Conservation (phyloP, 2,113 vertebrate species). For the Orthonyx spaldingii region DNA sequence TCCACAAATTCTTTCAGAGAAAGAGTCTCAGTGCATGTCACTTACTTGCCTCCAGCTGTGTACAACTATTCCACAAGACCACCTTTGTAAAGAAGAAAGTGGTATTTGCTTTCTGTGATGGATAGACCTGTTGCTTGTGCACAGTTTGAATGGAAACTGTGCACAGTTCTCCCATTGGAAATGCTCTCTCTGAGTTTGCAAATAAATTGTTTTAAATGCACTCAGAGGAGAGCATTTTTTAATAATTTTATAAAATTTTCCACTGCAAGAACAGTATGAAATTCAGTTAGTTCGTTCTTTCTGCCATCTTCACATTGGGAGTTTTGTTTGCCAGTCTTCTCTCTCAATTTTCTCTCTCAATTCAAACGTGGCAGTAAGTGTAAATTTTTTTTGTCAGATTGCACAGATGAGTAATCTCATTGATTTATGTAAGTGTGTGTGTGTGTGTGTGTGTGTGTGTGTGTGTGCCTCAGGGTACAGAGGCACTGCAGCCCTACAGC, state of each 20-base stretch:
- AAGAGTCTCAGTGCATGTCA: background rate
- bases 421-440: background rate
- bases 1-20: background rate
- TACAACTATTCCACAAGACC: background rate
- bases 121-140: background rate
- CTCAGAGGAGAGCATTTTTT: background rate
- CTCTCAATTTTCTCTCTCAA: background rate
- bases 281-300: background rate
- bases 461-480: background rate
- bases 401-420: background rate
- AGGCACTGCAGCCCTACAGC: background rate
- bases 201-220: background rate
- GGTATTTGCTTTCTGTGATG: background rate
- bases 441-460: no score
- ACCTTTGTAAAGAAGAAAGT: background rate
- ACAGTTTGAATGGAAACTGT: no score
- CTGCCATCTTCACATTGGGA: background rate
- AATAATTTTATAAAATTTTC: background rate
- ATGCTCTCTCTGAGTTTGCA: background rate
- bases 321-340: background rate
- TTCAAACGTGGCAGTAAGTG: rapidly evolving
- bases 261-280: background rate
- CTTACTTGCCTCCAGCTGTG: background rate
- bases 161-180: background rate
- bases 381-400: background rate